These are phyloP conservation scores for Hesperophylax magnus DNA, from an alignment of 1,140 invertebrate genomes.

Conservation along the genomic window DNA sequence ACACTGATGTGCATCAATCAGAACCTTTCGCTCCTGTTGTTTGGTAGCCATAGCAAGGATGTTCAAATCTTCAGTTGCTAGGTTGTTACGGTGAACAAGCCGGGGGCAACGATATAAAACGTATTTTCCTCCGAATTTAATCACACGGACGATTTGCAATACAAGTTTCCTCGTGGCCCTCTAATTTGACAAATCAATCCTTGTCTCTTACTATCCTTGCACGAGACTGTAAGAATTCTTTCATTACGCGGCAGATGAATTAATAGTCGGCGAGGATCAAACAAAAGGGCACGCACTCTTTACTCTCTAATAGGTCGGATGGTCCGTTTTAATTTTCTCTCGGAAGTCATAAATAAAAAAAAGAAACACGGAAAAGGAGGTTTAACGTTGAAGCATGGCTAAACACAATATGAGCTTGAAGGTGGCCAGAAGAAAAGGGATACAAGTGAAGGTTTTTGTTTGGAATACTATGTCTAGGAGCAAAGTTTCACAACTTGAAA, in stretches of 20 bases:
- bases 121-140: slow-evolving; percentile 29
- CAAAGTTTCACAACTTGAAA: too few species aligned
- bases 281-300: slow-evolving; percentile 31
- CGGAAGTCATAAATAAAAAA: slow-evolving; percentile 17
- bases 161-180: slow-evolving; percentile 7
- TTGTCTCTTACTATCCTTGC: slow-evolving; percentile 26
- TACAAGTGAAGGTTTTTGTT: too few species aligned
- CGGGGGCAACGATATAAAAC: background rate
- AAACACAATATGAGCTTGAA: background rate
- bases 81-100: background rate
- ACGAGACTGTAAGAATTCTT: slow-evolving; percentile 3
- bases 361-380: slow-evolving; percentile 8
- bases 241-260: slow-evolving; percentile 25
- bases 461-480: too few species aligned
- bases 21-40: too few species aligned
- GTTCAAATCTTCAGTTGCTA: too few species aligned
- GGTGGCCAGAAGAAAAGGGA: too few species aligned
- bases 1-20: background rate
- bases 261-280: slow-evolving; percentile 33
- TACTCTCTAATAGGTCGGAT: slow-evolving; percentile 30
- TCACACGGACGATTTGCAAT: slow-evolving; percentile 21
- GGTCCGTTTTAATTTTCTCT: slow-evolving; percentile 36
- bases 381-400: background rate
- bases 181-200: slow-evolving; percentile 40
- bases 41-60: too few species aligned